Base-by-base conservation (phyloP, 2,113 vertebrate species). In the Opisthocomus hoazin region DNA sequence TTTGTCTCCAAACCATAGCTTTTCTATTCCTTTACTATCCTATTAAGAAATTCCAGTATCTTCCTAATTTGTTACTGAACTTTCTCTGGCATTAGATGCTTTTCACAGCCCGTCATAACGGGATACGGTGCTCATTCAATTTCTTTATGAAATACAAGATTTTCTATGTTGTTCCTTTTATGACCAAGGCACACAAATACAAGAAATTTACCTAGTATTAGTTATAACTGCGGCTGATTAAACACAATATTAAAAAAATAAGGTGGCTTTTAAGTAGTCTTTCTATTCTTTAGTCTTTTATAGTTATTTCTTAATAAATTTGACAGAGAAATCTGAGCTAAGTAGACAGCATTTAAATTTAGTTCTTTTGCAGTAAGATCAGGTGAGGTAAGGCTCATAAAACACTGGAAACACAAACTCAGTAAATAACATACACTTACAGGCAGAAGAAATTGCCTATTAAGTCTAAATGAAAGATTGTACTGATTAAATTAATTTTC, bases 401-500 rank as follows among this genome's bases (percentile, higher is more conserved):
- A 90, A 70, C 43, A 65, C 9, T 39, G 36, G 34, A 83, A 96
- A 57, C 15, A 79, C 16, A 66, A 77, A 24, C 9, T 36, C 16
- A 89, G 41, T 14, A 75, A 91, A 87, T 86, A 91, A 41, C 22
- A 69, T 74, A 51, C 0, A 2, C 27, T 71, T 9, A 45, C 1
- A 65, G 24, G 3, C 4, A 84, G 41, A 95, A 73, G 46, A 91
- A 88, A 90, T 69, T 53, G n/a, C 22, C 32, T 79, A 29, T 79
- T 87, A 89, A 74, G 21, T 63, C 37, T 68, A 82, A 81, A 89
- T 45, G 65, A 87, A 92, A 89, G 21, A 84, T 36, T 71, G 36
- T 17, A 78, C 39, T 61, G 89, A 96, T 84, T 74, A 87, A 87
- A 84, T 89, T 84, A 87, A 91, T 97, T 93, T 93, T 77, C 69